These are phyloP conservation scores for Leptocoma aspasia DNA, from an alignment of 2,113 vertebrate species.

Conservation along the genomic window DNA sequence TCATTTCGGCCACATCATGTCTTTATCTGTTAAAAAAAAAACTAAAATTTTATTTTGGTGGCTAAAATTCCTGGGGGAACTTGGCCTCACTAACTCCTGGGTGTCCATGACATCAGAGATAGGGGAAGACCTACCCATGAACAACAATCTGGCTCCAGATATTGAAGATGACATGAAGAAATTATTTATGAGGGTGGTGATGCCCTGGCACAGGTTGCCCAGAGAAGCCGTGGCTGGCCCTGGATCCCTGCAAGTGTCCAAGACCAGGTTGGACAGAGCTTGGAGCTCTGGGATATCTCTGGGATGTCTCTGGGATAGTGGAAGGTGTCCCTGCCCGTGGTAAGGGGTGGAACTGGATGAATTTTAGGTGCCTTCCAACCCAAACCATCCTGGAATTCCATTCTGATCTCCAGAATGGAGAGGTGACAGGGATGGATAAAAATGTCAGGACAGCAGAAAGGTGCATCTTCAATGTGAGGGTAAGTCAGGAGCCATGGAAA, in stretches of 20 bases:
- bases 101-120: background rate
- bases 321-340: background rate
- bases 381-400: background rate
- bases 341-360: accelerated
- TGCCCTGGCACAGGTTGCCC: background rate
- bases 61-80: background rate
- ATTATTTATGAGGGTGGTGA: accelerated
- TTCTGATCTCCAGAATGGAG: background rate
- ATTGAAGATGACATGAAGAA: background rate
- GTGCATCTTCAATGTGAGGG: accelerated
- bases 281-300: too few species aligned
- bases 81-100: background rate
- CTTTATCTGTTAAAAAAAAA: background rate
- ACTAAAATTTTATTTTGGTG: background rate
- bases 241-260: background rate
- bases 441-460: background rate
- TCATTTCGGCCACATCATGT: background rate
- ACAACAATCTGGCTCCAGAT: background rate
- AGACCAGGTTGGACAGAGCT: accelerated
- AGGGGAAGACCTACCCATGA: background rate
- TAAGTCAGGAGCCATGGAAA: background rate
- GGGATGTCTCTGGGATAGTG: accelerated
- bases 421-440: background rate
- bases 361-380: background rate
- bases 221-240: background rate